Evolutionary conservation across 1,140 invertebrate genomes (phyloP).

Genomic region (Papilio polytes): DNA sequence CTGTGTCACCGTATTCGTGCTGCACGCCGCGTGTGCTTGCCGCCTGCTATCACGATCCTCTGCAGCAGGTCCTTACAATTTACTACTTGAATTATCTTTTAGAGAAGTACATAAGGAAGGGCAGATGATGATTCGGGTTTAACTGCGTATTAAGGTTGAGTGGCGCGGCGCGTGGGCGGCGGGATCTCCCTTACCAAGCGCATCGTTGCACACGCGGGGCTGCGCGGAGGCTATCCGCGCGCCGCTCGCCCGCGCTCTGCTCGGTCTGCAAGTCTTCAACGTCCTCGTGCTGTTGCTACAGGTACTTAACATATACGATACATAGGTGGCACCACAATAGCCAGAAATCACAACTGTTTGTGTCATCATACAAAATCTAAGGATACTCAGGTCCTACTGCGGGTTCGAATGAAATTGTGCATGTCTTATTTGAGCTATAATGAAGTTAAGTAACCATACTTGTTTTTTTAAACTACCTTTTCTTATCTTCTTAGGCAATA

Average conservation of each 20-base stretch:
- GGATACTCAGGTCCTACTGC: neutral
- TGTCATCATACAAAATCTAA: no score
- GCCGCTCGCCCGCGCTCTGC: constrained; percentile 60
- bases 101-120: neutral
- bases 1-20: constrained; percentile 74
- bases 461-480: no score
- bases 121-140: neutral
- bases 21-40: constrained; percentile 67
- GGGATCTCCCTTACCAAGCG: constrained; percentile 52
- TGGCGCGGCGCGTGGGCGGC: constrained; percentile 56
- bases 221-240: constrained; percentile 66
- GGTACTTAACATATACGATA: constrained; percentile 43
- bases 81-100: no score
- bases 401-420: neutral
- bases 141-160: constrained; percentile 47
- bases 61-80: constrained; percentile 63
- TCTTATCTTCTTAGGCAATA: no score
- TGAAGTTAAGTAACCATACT: no score
- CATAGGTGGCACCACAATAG: neutral
- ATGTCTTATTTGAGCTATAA: no score
- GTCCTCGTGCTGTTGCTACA: constrained; percentile 62
- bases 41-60: constrained; percentile 72
- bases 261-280: constrained; percentile 60
- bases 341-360: no score
- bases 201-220: constrained; percentile 65